phyloP scores from a whole-genome alignment of 2,113 vertebrate species.

The Alouatta palliata region DNA sequence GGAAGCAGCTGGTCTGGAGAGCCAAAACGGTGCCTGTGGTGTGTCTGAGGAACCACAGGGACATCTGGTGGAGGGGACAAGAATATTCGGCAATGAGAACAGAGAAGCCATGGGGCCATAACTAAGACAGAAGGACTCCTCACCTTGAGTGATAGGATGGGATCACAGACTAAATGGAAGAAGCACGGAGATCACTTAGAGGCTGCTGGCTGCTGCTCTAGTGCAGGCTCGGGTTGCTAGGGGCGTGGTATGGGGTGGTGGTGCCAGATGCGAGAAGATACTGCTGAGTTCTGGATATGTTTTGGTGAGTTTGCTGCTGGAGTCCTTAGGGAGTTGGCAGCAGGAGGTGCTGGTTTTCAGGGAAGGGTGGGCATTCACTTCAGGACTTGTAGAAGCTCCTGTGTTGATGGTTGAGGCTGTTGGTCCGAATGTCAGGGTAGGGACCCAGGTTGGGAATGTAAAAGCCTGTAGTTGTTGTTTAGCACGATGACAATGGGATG shows the following conservation, averaged over 20 bases:
- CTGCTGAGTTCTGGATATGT: background rate
- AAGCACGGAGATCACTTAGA: background rate
- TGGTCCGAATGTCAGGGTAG: background rate
- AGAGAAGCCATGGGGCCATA: background rate
- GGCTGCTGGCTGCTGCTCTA: background rate
- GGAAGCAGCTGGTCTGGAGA: background rate
- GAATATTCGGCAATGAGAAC: background rate
- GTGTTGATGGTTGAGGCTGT: background rate
- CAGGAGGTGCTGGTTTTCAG: background rate
- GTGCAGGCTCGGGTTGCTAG: rapidly evolving
- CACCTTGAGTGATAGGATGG: too few species aligned
- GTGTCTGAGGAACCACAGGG: background rate
- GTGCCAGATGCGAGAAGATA: too few species aligned
- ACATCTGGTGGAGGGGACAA: background rate
- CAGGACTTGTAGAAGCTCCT: background rate
- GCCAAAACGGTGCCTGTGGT: background rate
- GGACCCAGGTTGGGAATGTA: background rate
- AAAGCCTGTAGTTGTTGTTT: background rate
- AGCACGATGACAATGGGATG: background rate
- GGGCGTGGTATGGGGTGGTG: background rate
- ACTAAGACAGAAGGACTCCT: background rate
- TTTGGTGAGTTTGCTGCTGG: background rate
- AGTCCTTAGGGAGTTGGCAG: background rate
- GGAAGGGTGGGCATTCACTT: background rate
- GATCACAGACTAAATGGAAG: background rate